Base-by-base conservation (phyloP, 2,113 vertebrate species). In the Dromiciops gliroides region DNA sequence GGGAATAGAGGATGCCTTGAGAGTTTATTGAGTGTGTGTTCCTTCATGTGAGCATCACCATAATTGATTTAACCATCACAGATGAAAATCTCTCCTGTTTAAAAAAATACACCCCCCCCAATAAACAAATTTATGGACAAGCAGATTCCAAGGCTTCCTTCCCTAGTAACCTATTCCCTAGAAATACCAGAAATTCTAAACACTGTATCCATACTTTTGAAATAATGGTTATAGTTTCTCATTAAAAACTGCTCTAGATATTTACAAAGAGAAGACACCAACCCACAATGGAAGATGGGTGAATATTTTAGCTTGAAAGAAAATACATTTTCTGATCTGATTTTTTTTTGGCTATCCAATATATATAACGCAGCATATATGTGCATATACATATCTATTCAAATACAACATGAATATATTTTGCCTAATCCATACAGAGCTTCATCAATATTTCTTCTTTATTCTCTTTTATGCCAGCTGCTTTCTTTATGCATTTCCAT, bases 371-470 rank as follows among this genome's bases (percentile, higher is more conserved):
- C 96, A 98, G 94, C 92, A 75, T 95, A 50, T 91, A 90, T 52
- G 88, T 97, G n/a, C 56, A 90, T 93, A 95, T 92, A 95, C 92
- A 95, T 96, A 95, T 97, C 93, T 98, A 98, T 98, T 99, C 98
- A 98, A 98, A 98, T 98, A 89, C 95, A 97, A 91, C 49, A 75
- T 97, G 97, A 97, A 98, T 98, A 98, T 98, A 98, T 98, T 98
- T 98, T 98, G 96, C 88, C 95, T 98, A 98, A 98, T 98, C 97
- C 97, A 95, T 95, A 96, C 95, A 98, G 96, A 96, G 95, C 96
- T 97, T 98, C 98, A 97, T 98, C 98, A 98, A 97, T 98, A 98
- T 98, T 98, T 98, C 98, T 98, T 98, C 97, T 98, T 98, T 99
- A 98, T 98, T 98, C 96, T 97, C 96, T 97, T 98, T 97, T 95